phyloP scores from a whole-genome alignment of 2,113 vertebrate species.

The Motacilla tschutschensis region DNA sequence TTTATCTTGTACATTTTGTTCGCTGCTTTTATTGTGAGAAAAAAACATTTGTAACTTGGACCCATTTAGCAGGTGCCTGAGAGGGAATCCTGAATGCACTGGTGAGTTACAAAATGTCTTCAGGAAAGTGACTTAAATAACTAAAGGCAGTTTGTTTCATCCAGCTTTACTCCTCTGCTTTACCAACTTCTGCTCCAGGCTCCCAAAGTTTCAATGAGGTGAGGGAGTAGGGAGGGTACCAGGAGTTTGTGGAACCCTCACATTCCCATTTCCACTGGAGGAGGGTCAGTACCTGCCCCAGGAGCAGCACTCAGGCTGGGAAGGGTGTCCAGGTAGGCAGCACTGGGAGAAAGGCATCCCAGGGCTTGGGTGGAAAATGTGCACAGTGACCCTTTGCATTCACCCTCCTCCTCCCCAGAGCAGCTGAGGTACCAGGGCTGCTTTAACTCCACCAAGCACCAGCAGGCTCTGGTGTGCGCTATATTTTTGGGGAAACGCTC shows the following conservation, averaged over 20 bases:
- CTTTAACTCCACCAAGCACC: neutral
- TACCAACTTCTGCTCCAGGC: neutral
- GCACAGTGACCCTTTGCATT: neutral
- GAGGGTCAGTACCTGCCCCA: neutral
- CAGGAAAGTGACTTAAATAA: neutral
- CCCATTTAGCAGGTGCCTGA: neutral
- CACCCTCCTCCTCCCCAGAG: neutral
- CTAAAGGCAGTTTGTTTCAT: neutral
- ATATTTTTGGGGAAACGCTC: rapidly evolving
- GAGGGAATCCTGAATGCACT: neutral
- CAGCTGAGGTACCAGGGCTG: too few relatives aligned
- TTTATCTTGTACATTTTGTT: neutral
- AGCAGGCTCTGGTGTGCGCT: rapidly evolving
- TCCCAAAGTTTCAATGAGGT: rapidly evolving
- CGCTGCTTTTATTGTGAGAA: neutral
- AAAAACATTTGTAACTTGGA: neutral
- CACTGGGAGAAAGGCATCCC: neutral
- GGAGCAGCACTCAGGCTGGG: neutral
- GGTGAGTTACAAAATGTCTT: neutral
- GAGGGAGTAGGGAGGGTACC: neutral
- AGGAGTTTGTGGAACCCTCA: neutral
- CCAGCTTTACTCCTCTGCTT: neutral
- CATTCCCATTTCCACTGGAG: neutral
- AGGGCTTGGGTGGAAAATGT: neutral
- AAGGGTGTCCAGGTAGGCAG: neutral